A percentile compares a stretch with the other conserved stretches of the same genome.
Conservation (phyloP, 2,113 vertebrate genomes). For the Herpailurus yagouaroundi region DNA sequence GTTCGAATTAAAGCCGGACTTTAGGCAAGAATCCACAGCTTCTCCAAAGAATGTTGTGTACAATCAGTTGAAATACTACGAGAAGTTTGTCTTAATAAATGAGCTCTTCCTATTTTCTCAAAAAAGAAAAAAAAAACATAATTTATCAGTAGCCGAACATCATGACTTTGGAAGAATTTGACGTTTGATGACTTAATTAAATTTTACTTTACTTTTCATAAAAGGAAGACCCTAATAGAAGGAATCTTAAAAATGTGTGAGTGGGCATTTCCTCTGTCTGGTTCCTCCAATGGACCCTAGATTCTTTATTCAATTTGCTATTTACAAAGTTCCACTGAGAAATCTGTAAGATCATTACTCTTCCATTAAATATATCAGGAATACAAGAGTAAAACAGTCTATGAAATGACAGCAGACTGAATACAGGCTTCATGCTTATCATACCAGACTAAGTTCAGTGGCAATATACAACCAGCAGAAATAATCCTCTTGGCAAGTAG, state of each 20-base stretch:
- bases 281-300: not conserved
- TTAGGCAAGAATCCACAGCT: constrained; percentile 52
- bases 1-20: constrained; percentile 62
- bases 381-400: not conserved
- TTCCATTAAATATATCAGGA: not conserved
- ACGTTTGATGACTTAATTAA: not conserved
- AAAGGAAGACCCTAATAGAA: not conserved
- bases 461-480: not conserved
- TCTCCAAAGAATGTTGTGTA: constrained; percentile 42
- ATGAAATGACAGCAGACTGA: not conserved
- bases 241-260: not conserved
- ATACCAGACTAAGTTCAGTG: not conserved
- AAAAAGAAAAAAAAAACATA: not conserved
- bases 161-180: not conserved
- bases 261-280: not conserved
- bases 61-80: constrained; percentile 60
- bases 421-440: not conserved
- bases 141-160: not conserved
- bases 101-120: constrained; percentile 22
- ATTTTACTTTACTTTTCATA: not conserved
- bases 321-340: not conserved
- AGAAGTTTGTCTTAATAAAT: constrained; percentile 63
- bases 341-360: not conserved
- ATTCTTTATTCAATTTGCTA: constrained; percentile 12
- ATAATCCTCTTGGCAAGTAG: not conserved